phyloP scores from a whole-genome alignment of 2,113 vertebrate genomes.

The Theristicus caerulescens region DNA sequence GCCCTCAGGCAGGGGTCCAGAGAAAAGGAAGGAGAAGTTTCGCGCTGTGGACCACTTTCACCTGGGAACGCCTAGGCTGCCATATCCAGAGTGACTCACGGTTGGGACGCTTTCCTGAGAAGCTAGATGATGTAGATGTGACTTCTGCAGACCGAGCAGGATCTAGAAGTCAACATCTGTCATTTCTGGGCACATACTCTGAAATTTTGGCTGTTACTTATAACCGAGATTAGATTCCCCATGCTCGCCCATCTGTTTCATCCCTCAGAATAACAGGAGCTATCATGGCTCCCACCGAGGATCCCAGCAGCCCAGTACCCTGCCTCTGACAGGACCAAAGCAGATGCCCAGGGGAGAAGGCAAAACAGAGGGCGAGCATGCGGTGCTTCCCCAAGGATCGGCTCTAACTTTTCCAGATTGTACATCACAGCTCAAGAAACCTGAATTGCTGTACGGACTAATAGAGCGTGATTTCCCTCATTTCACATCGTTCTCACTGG shows the following conservation, averaged over 20 bases:
- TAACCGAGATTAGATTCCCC: neutral
- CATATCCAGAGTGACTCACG: neutral
- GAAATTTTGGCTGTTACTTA: neutral
- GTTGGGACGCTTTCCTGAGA: neutral
- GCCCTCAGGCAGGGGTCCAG: fast-evolving
- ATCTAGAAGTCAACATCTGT: neutral
- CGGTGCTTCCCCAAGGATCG: neutral
- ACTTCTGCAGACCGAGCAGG: neutral
- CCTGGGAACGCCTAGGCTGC: neutral
- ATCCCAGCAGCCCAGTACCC: neutral
- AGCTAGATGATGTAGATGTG: neutral
- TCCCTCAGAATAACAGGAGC: neutral
- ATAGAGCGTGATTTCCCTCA: neutral
- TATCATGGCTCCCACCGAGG: neutral
- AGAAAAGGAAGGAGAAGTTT: neutral
- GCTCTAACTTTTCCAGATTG: neutral
- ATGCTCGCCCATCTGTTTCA: neutral
- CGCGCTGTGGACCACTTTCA: neutral
- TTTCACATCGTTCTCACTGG: neutral
- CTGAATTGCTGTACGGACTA: neutral
- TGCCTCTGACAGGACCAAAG: neutral
- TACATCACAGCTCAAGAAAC: neutral
- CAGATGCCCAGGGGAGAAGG: neutral
- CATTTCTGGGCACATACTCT: neutral
- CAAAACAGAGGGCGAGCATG: neutral